Percentiles rank a stretch among this genome's conserved stretches.
Conservation (phyloP, 2,113 vertebrate genomes). For the Myrmecophaga tridactyla region DNA sequence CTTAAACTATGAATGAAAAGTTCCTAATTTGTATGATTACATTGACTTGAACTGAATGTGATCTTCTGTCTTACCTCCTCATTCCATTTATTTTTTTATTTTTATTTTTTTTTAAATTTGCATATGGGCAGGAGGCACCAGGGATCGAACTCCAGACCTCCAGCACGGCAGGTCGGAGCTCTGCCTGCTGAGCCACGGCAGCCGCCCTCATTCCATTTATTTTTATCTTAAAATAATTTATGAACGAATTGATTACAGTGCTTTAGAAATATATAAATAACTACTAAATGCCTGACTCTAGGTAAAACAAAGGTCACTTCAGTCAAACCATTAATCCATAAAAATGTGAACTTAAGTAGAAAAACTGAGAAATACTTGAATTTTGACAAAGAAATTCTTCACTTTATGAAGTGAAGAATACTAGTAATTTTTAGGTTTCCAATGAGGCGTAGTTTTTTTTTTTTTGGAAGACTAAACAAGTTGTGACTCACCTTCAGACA, state of each 20-base stretch:
- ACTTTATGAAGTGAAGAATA: background rate
- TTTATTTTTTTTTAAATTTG: no score
- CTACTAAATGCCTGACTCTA: background rate
- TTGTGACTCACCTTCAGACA: background rate
- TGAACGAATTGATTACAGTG: background rate
- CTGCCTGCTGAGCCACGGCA: no score
- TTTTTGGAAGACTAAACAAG: background rate
- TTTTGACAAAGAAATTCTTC: background rate
- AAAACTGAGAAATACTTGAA: background rate
- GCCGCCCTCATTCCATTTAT: background rate
- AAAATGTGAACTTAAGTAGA: slow-evolving; percentile 20
- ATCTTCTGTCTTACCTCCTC: background rate
- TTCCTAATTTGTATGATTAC: background rate
- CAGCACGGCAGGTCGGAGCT: no score
- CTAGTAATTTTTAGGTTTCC: background rate
- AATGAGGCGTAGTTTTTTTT: background rate
- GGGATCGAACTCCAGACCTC: no score
- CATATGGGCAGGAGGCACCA: no score
- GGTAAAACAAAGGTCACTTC: background rate
- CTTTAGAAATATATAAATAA: background rate
- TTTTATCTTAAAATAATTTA: background rate
- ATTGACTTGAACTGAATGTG: background rate
- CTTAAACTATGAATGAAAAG: background rate
- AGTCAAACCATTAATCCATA: background rate
- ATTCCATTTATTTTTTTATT: background rate